Base-by-base conservation (phyloP, 2,888 invertebrate species). In the Orthosia gracilis region DNA sequence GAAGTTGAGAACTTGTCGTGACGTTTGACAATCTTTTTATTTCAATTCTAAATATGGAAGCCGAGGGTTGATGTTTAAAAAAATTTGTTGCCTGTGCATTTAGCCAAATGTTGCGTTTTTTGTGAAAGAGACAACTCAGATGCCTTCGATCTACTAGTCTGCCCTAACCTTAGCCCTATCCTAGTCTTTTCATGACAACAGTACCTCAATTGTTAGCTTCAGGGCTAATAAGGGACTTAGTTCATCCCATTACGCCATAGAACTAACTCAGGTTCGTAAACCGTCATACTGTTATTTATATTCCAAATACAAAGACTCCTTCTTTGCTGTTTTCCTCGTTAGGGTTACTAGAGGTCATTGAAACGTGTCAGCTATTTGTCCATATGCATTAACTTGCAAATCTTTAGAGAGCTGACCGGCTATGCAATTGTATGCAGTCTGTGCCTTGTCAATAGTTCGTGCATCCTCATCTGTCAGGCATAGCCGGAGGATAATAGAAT, bases 381-480 rank as follows among this genome's bases (percentile, higher is more conserved):
- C 67, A 18, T 13, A 58, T 58, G 59, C 58, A 80, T 84, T 84
- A 75, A 84, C 71, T 82, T 82, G 82, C 82, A 80, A 84, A 82
- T 84, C 81, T 71, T 66, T 69, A 13, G 65, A 75, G 62, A 78
- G 67, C 61, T 54, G 69, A 58, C 23, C 54, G 69, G 45, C 69
- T 72, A 54, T 63, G 54, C 52, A 47, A 52, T 47, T 71, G 49
- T 21, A 47, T 73, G 73, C 69, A 23, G 26, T 66, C 15, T 12
- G 65, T 57, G 13, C 49, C 50, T 59, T 81, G 84, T 83, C 70
- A 82, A 75, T 83, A 69, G 55, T 57, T 65, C 26, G 49, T 63
- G 66, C 70, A 84, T 66, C 52, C 68, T 84, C 69, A 69, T 69
- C 80, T 71, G 70, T 67, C 23, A 68, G 49, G 1, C 67, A 26